phyloP scores from a whole-genome alignment of 2,797 vertebrate genomes.

The Gambusia yucatana region DNA sequence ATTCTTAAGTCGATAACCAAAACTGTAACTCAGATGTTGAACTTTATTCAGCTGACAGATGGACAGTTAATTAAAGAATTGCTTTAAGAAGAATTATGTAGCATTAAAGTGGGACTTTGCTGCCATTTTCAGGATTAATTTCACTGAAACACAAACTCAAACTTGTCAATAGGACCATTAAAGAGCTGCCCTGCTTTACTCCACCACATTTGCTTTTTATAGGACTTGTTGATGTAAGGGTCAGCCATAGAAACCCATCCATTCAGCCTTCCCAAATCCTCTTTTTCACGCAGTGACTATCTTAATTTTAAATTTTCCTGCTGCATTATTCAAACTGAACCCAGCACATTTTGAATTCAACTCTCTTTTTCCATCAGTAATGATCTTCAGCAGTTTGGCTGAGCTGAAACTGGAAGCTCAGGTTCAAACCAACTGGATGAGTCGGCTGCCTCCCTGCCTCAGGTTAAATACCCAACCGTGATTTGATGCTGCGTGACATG shows the following conservation, averaged over 20 bases:
- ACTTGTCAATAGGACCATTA: too few relatives aligned
- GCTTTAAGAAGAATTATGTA: too few relatives aligned
- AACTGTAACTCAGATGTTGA: too few relatives aligned
- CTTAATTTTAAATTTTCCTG: background rate
- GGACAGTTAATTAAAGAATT: too few relatives aligned
- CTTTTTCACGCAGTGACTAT: background rate
- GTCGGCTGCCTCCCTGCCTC: constrained; percentile 50
- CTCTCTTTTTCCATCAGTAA: constrained; percentile 7
- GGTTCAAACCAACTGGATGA: constrained; percentile 51
- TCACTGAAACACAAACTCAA: too few relatives aligned
- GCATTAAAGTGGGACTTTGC: too few relatives aligned
- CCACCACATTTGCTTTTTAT: background rate
- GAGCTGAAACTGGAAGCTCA: constrained; percentile 18
- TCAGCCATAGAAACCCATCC: background rate
- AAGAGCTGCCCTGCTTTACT: too few relatives aligned
- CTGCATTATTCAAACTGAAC: background rate
- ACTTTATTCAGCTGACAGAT: too few relatives aligned
- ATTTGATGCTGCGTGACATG: constrained; percentile 61
- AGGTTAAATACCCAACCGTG: constrained; percentile 57
- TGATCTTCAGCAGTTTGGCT: constrained; percentile 8
- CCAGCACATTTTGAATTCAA: background rate
- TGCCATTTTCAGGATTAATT: too few relatives aligned
- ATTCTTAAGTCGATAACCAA: too few relatives aligned
- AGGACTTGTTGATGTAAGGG: background rate
- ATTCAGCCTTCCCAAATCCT: background rate